Conservation (phyloP, 2,797 vertebrate species). For the Setipinna tenuifilis region DNA sequence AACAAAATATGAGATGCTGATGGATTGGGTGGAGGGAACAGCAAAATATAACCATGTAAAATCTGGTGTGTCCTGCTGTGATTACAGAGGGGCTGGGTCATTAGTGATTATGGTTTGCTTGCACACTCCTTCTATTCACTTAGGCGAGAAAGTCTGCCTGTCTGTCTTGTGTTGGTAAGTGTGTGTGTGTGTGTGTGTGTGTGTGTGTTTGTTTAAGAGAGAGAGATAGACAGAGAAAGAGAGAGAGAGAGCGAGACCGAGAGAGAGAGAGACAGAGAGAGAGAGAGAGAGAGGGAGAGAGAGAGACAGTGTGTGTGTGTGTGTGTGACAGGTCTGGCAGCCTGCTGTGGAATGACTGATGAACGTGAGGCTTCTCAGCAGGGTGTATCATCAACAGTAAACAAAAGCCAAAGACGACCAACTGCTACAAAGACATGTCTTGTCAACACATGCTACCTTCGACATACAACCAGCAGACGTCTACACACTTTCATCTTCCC, state of each 20-base stretch:
- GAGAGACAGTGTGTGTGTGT: background rate
- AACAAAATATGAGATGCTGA: background rate
- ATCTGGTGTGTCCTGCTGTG: background rate
- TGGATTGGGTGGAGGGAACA: background rate
- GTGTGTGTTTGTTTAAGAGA: background rate
- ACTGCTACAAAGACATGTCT: background rate
- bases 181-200: background rate
- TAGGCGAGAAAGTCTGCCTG: too few species aligned
- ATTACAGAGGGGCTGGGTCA: background rate
- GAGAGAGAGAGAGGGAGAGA: too few species aligned
- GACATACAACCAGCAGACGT: background rate
- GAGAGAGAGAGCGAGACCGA: background rate
- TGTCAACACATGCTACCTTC: background rate
- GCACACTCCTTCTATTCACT: background rate
- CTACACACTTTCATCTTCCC: background rate
- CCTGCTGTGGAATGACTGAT: slow-evolving; percentile 8
- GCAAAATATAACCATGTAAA: background rate
- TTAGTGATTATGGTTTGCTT: background rate
- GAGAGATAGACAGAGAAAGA: background rate
- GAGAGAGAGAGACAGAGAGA: too few species aligned
- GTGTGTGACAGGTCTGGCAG: background rate
- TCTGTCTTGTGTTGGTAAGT: too few species aligned
- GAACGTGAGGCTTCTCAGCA: slow-evolving; percentile 31
- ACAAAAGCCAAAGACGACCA: background rate
- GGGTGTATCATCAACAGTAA: slow-evolving; percentile 17